Evolutionary conservation across 2,797 vertebrate species (phyloP).

Genomic region (Rhynchonycteris naso): DNA sequence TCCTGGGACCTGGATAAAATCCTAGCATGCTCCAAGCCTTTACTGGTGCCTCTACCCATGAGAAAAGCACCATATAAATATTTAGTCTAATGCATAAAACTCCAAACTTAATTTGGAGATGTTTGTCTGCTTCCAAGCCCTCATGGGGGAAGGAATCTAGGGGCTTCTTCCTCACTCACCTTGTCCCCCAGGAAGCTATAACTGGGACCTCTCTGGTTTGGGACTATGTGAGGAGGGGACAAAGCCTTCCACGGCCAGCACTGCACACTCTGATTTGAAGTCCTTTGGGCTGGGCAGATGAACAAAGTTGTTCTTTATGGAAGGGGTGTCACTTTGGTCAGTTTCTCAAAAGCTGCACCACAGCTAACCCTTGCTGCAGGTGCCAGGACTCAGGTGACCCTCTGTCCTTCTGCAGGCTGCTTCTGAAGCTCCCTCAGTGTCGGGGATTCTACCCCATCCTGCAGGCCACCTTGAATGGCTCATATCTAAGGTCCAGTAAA

Average conservation of each 20-base stretch:
- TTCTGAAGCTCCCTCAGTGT: not conserved
- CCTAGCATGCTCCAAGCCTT: not conserved
- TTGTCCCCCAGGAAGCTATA: not conserved
- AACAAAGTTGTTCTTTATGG: not conserved
- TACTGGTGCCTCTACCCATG: not conserved
- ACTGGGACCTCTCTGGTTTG: not conserved
- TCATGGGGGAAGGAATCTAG: not conserved
- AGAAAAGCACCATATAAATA: not conserved
- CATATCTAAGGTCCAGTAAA: not conserved
- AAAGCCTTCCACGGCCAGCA: not conserved
- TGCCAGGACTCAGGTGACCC: not conserved
- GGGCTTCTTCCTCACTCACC: not conserved
- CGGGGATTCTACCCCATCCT: not conserved
- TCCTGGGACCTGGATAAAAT: not conserved
- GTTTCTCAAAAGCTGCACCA: not conserved
- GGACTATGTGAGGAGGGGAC: not conserved
- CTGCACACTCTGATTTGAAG: not conserved
- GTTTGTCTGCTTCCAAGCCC: not conserved
- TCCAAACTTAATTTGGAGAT: not conserved
- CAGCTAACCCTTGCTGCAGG: not conserved
- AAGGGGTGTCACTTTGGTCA: not conserved
- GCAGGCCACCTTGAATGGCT: not conserved
- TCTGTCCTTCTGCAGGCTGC: not conserved
- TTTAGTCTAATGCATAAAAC: not conserved
- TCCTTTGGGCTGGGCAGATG: not conserved